Percentiles rank a stretch among this genome's conserved stretches.
phyloP scores from a whole-genome alignment of 2,888 invertebrate genomes.

The Laspeyria flexula region DNA sequence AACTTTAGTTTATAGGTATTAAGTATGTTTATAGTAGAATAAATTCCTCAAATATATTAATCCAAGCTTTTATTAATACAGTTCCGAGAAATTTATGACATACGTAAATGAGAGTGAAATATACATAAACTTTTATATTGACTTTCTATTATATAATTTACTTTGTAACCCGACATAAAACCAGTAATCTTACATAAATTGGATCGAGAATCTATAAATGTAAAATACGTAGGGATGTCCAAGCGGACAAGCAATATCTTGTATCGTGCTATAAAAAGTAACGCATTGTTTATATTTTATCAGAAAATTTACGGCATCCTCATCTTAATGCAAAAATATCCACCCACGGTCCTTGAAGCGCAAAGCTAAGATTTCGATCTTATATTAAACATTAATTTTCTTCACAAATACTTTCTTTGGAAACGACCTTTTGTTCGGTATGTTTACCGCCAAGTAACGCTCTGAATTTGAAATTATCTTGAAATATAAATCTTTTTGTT shows the following conservation, averaged over 20 bases:
- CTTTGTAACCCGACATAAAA: background rate
- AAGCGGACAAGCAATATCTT: conserved; percentile 17
- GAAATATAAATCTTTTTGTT: conserved; percentile 46
- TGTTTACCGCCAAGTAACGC: conserved; percentile 47
- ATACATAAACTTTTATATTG: conserved; percentile 1
- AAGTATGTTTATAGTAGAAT: too few relatives aligned
- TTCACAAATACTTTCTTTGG: conserved; percentile 52
- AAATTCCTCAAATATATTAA: background rate
- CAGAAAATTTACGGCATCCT: conserved; percentile 38
- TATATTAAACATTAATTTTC: conserved; percentile 58
- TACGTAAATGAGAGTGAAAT: background rate
- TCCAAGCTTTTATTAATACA: background rate
- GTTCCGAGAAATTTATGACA: background rate
- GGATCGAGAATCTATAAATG: conserved; percentile 1
- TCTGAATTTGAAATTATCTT: conserved; percentile 51
- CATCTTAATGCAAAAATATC: conserved; percentile 52
- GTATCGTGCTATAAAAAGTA: conserved; percentile 19
- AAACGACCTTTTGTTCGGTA: conserved; percentile 50
- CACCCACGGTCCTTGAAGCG: conserved; percentile 31
- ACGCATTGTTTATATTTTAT: conserved; percentile 41
- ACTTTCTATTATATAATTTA: background rate
- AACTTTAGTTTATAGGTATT: too few relatives aligned
- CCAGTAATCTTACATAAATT: conserved; percentile 5
- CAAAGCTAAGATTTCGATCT: conserved; percentile 55
- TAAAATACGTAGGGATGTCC: conserved; percentile 3